These are phyloP conservation scores for Procambarus virginalis DNA, from an alignment of 1,140 invertebrate genomes.

Conservation along the genomic window DNA sequence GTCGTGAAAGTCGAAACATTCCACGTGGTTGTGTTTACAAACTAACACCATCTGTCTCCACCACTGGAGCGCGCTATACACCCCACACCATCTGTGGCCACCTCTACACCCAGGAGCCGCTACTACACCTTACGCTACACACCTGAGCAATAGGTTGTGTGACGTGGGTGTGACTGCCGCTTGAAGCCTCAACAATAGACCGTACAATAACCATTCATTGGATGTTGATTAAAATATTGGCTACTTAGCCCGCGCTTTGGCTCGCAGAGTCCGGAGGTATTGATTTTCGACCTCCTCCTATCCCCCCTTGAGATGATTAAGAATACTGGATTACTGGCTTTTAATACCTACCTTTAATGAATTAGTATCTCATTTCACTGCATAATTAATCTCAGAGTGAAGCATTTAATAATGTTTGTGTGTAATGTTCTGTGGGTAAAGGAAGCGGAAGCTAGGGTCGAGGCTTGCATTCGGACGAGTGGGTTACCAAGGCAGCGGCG, in stretches of 20 bases:
- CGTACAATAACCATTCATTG: constrained; percentile 61
- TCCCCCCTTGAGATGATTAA: neutral
- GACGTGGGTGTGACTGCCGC: constrained; percentile 7
- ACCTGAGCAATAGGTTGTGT: constrained; percentile 20
- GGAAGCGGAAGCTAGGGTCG: neutral
- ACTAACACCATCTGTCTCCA: too few relatives aligned
- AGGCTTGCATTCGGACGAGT: neutral
- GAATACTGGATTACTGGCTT: neutral
- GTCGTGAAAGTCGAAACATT: too few relatives aligned
- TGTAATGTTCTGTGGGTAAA: neutral
- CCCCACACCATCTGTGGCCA: too few relatives aligned
- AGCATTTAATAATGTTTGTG: too few relatives aligned
- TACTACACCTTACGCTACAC: constrained; percentile 13
- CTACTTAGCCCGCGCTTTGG: constrained; percentile 46
- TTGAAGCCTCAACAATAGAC: constrained; percentile 33
- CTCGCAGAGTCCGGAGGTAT: neutral
- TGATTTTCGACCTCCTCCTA: neutral
- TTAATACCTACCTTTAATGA: neutral
- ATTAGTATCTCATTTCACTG: too few relatives aligned
- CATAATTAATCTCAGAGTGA: too few relatives aligned
- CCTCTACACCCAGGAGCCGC: neutral
- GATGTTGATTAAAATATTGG: constrained; percentile 64
- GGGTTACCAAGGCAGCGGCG: neutral
- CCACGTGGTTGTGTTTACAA: too few relatives aligned
- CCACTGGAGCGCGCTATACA: too few relatives aligned